Percentiles rank a stretch among this genome's conserved stretches.
Evolutionary conservation across 2,113 vertebrate genomes (phyloP).

Genomic region (Lipophrys pholis): DNA sequence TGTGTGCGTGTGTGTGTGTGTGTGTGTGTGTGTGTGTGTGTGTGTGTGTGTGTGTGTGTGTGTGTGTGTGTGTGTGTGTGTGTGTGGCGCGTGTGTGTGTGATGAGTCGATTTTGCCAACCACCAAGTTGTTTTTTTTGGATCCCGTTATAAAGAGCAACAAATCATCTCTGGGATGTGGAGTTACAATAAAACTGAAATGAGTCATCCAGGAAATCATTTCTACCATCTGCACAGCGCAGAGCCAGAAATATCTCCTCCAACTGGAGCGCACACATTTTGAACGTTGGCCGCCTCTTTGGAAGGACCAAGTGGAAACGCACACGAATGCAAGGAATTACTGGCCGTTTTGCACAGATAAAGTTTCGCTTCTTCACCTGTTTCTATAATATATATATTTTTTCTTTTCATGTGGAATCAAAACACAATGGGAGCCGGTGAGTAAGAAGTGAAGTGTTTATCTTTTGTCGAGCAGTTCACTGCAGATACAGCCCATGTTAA

Average conservation of each 20-base stretch:
- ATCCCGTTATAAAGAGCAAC: slow-evolving; percentile 15
- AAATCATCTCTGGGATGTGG: slow-evolving; percentile 28
- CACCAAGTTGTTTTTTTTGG: neutral
- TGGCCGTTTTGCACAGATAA: slow-evolving; percentile 17
- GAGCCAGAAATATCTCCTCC: slow-evolving; percentile 41
- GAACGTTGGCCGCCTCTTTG: slow-evolving; percentile 36
- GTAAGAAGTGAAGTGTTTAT: slow-evolving; percentile 57
- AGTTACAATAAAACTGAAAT: slow-evolving; percentile 18
- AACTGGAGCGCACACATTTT: slow-evolving; percentile 43
- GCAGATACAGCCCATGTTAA: slow-evolving; percentile 73
- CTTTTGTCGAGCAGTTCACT: slow-evolving; percentile 60
- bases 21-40: too few relatives aligned
- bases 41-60: neutral
- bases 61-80: too few relatives aligned
- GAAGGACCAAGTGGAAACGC: slow-evolving; percentile 24
- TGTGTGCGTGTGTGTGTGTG: too few relatives aligned
- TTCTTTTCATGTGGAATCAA: slow-evolving; percentile 47
- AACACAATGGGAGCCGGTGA: slow-evolving; percentile 54
- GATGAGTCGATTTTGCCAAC: neutral
- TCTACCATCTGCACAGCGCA: slow-evolving; percentile 21
- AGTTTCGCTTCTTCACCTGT: slow-evolving; percentile 4
- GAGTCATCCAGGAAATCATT: slow-evolving; percentile 45
- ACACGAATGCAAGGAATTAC: slow-evolving; percentile 41
- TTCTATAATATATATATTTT: slow-evolving; percentile 19
- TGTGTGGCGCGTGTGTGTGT: neutral